These are phyloP conservation scores for Limosa lapponica DNA, from an alignment of 2,797 vertebrate species.

Conservation along the genomic window DNA sequence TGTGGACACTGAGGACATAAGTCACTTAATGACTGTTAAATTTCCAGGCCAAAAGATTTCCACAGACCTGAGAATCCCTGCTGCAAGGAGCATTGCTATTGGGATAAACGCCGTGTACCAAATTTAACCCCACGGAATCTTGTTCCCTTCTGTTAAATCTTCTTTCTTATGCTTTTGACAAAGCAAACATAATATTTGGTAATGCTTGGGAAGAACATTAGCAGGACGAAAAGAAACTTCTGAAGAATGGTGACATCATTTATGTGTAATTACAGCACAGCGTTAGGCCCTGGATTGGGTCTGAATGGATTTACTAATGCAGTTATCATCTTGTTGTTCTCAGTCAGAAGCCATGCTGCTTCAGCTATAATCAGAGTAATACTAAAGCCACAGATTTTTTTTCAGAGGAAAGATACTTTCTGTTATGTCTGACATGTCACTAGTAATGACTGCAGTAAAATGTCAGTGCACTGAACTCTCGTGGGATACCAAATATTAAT, in stretches of 20 bases:
- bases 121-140: background rate
- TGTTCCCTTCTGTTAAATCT: background rate
- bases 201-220: background rate
- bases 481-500: background rate
- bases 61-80: background rate
- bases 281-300: background rate
- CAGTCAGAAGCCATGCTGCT: background rate
- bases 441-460: background rate
- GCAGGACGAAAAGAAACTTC: constrained; percentile 5
- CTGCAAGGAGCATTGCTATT: background rate
- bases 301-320: background rate
- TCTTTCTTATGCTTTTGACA: background rate
- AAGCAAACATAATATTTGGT: background rate
- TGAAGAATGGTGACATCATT: background rate
- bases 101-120: background rate
- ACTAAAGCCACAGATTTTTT: background rate
- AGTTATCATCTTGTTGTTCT: background rate
- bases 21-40: background rate
- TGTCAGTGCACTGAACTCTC: background rate
- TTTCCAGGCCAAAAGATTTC: background rate
- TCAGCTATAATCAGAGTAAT: background rate
- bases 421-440: background rate
- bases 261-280: constrained; percentile 2
- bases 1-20: background rate
- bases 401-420: background rate